Conservation (phyloP, 2,797 vertebrate species). For the Coluber constrictor region DNA sequence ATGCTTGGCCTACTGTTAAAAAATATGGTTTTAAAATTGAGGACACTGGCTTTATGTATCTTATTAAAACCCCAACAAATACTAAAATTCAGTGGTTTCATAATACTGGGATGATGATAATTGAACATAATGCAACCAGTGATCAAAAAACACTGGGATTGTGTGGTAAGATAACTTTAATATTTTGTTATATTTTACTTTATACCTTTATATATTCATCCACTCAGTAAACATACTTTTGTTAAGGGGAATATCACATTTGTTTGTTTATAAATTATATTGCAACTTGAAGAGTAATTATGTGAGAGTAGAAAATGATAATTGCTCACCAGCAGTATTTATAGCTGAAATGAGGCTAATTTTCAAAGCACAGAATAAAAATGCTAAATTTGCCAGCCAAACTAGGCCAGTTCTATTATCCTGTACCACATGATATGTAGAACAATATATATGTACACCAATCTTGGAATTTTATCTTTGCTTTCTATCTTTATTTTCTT, state of each 20-base stretch:
- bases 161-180: constrained; percentile 78
- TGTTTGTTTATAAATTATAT: not conserved
- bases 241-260: not conserved
- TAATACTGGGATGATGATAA: constrained; percentile 90
- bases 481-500: not conserved
- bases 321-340: not conserved
- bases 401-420: not conserved
- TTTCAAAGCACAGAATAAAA: not conserved
- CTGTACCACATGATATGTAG: not conserved
- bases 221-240: not conserved
- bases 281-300: not conserved
- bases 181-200: constrained; percentile 6
- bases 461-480: not conserved
- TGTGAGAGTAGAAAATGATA: not conserved
- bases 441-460: not conserved
- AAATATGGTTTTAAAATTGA: constrained; percentile 90
- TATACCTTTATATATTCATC: not conserved
- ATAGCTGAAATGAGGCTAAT: constrained; percentile 7
- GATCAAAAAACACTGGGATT: constrained; percentile 80
- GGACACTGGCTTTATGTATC: constrained; percentile 94
- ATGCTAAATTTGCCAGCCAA: not conserved
- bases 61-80: constrained; percentile 84
- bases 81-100: constrained; percentile 94
- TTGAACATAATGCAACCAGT: constrained; percentile 78
- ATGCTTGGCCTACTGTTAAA: constrained; percentile 85